These are phyloP conservation scores for Nanger granti DNA, from an alignment of 2,113 vertebrate genomes.

Conservation along the genomic window DNA sequence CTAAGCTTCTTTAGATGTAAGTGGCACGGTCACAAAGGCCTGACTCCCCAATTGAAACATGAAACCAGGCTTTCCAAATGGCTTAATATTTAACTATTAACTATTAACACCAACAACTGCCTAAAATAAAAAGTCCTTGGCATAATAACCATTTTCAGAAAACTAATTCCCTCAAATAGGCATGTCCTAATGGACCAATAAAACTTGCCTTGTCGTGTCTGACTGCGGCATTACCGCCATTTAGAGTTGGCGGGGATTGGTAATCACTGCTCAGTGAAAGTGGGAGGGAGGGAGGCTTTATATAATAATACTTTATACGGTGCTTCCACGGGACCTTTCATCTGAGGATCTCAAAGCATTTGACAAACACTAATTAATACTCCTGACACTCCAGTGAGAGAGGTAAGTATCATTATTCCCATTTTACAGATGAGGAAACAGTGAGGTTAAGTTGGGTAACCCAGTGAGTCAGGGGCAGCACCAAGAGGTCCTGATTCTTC, in stretches of 20 bases:
- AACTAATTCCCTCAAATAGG: constrained; percentile 67
- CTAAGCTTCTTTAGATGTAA: background rate
- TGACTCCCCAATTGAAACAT: background rate
- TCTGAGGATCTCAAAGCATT: constrained; percentile 68
- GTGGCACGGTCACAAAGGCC: background rate
- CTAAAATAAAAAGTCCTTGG: constrained; percentile 58
- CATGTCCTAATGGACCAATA: constrained; percentile 66
- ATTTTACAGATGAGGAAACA: constrained; percentile 63
- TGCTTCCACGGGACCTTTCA: constrained; percentile 59
- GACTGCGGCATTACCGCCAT: constrained; percentile 22
- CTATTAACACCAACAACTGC: constrained; percentile 46
- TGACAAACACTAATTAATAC: constrained; percentile 71
- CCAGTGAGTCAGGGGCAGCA: constrained; percentile 45
- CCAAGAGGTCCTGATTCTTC: constrained; percentile 29
- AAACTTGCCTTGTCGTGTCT: constrained; percentile 72
- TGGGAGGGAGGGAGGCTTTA: constrained; percentile 31
- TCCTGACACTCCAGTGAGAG: constrained; percentile 48
- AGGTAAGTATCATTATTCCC: constrained; percentile 56
- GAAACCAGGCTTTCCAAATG: constrained; percentile 44
- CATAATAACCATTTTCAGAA: constrained; percentile 62
- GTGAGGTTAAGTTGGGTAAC: constrained; percentile 66
- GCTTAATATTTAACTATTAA: constrained; percentile 53
- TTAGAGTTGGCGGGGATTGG: constrained; percentile 48
- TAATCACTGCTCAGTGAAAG: constrained; percentile 59
- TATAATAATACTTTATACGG: constrained; percentile 47